Evolutionary conservation across 2,888 invertebrate genomes (phyloP).

Genomic region (Plebejus anna): DNA sequence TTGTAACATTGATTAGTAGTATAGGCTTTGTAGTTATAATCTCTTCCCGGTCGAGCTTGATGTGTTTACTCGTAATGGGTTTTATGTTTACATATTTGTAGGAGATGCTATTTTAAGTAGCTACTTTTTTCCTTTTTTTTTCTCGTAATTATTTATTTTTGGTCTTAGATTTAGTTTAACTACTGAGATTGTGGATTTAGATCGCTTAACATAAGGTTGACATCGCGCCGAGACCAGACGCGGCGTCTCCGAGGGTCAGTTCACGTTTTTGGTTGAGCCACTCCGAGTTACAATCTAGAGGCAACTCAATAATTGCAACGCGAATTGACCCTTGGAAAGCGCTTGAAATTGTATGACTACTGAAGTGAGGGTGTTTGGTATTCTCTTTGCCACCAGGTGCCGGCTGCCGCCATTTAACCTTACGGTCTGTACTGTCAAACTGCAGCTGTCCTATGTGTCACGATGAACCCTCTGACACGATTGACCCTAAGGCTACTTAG

Average conservation of each 20-base stretch:
- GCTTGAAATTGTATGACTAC: no score
- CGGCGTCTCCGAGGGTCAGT: background rate
- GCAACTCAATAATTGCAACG: background rate
- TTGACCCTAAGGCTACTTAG: no score
- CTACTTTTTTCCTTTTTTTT: background rate
- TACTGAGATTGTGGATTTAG: background rate
- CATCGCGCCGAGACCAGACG: no score
- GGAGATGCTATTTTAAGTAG: background rate
- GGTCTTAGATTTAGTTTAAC: background rate
- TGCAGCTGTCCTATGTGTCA: no score
- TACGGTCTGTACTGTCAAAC: no score
- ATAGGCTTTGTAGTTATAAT: background rate
- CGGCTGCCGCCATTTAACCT: no score
- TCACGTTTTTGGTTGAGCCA: background rate
- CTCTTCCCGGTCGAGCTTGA: background rate
- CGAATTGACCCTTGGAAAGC: background rate
- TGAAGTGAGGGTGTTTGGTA: no score
- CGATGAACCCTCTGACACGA: no score
- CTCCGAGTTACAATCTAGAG: no score
- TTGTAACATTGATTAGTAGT: background rate
- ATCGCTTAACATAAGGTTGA: no score
- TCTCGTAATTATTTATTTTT: background rate
- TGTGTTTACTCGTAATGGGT: background rate
- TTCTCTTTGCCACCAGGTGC: no score
- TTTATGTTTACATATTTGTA: background rate